These are phyloP conservation scores for Macaria liturata DNA, from an alignment of 2,888 invertebrate species.

Conservation along the genomic window DNA sequence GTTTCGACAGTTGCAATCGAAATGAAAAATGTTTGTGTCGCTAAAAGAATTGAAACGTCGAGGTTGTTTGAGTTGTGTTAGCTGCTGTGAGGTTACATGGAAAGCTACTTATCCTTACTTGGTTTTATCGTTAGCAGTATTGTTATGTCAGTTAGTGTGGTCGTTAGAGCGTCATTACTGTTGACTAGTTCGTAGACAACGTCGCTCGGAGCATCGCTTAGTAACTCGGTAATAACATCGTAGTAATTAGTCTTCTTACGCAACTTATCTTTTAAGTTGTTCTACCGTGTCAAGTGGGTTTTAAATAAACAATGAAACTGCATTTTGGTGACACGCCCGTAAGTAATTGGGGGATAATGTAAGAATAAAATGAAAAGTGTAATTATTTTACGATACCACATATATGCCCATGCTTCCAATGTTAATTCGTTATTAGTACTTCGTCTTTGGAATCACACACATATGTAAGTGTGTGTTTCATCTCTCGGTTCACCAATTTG, in stretches of 20 bases:
- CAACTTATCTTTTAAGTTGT: too few relatives aligned
- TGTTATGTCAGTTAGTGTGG: slow-evolving; percentile 64
- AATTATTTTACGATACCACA: too few relatives aligned
- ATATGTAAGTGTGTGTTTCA: neutral
- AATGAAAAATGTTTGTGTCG: slow-evolving; percentile 45
- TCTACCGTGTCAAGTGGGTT: too few relatives aligned
- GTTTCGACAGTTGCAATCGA: slow-evolving; percentile 45
- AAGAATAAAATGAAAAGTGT: too few relatives aligned
- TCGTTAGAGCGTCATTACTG: slow-evolving; percentile 54
- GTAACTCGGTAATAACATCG: slow-evolving; percentile 1
- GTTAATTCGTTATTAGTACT: too few relatives aligned
- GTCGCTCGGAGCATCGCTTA: slow-evolving; percentile 1
- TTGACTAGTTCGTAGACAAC: slow-evolving; percentile 4
- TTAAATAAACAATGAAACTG: too few relatives aligned
- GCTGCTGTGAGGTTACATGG: slow-evolving; percentile 62
- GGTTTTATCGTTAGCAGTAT: slow-evolving; percentile 72
- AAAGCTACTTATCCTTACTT: slow-evolving; percentile 79
- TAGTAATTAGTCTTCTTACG: slow-evolving; percentile 3
- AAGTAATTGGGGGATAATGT: too few relatives aligned
- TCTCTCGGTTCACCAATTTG: slow-evolving; percentile 17
- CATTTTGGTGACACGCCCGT: too few relatives aligned
- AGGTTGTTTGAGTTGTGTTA: slow-evolving; percentile 43
- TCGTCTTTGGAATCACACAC: too few relatives aligned
- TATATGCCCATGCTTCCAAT: too few relatives aligned
- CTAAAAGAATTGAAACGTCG: slow-evolving; percentile 47